These are phyloP conservation scores for Rugalucina vietnamica DNA, from an alignment of 2,888 invertebrate genomes.

Conservation along the genomic window DNA sequence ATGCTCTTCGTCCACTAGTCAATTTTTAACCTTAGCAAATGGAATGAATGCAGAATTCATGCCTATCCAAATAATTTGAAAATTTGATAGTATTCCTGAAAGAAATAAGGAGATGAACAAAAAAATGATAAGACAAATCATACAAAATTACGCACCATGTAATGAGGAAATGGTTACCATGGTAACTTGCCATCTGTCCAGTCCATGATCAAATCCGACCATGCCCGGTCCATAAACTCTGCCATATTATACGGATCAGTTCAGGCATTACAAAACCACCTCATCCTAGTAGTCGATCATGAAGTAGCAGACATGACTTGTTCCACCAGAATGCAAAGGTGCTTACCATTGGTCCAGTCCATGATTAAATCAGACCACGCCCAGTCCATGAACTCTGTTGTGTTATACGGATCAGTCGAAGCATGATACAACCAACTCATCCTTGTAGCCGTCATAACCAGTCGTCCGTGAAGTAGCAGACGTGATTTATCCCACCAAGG, in stretches of 20 bases:
- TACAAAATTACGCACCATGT: too few species aligned
- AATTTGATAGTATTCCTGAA: too few species aligned
- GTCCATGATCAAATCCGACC: constrained; percentile 96
- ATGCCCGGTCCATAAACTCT: constrained; percentile 99
- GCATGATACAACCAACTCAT: constrained; percentile 97
- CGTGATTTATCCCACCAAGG: constrained; percentile 99
- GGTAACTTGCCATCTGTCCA: constrained; percentile 92
- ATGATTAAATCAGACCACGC: constrained; percentile 97
- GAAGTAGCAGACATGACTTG: constrained; percentile 95
- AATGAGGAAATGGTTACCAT: too few species aligned
- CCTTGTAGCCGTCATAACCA: constrained; percentile 94
- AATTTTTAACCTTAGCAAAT: too few species aligned
- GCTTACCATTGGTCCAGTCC: constrained; percentile 95
- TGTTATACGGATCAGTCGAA: constrained; percentile 98
- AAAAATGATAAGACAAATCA: too few species aligned
- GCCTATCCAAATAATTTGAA: too few species aligned
- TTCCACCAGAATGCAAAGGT: constrained; percentile 98
- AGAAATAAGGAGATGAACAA: too few species aligned
- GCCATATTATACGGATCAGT: constrained; percentile 99
- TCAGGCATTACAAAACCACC: constrained; percentile 96
- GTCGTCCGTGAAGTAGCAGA: constrained; percentile 94
- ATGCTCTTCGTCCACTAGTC: too few species aligned
- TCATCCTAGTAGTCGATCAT: constrained; percentile 96
- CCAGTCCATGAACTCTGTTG: constrained; percentile 99
- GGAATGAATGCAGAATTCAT: too few species aligned